phyloP scores from a whole-genome alignment of 2,113 vertebrate species.

The Chrysochloris asiatica region DNA sequence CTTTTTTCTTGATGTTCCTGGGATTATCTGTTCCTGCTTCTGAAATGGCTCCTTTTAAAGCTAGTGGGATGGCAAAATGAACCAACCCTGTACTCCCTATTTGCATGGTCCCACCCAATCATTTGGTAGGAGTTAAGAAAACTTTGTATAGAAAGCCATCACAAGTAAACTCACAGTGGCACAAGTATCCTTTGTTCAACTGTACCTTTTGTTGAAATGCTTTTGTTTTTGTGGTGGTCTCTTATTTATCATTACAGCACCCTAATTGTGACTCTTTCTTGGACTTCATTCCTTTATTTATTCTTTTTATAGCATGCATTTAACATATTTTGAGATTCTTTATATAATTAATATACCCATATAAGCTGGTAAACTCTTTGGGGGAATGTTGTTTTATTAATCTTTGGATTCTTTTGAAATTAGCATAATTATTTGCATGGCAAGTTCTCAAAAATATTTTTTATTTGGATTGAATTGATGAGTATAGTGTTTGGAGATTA shows the following conservation, averaged over 20 bases:
- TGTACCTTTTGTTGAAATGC: neutral
- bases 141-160: no score
- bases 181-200: neutral
- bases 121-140: no score
- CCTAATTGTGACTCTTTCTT: conserved; percentile 11
- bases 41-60: no score
- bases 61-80: no score
- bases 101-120: no score
- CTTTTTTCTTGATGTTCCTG: no score
- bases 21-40: no score
- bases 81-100: no score
- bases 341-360: neutral
- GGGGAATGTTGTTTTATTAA: neutral
- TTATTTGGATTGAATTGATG: neutral
- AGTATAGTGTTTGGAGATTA: neutral
- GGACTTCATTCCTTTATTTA: conserved; percentile 6
- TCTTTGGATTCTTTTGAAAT: neutral
- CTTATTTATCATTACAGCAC: neutral
- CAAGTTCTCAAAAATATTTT: neutral
- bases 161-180: no score
- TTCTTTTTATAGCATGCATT: neutral
- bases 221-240: neutral
- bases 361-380: neutral
- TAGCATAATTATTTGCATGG: neutral
- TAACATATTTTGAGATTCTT: neutral